Base-by-base conservation (phyloP, 2,113 vertebrate species). In the Passerina amoena region DNA sequence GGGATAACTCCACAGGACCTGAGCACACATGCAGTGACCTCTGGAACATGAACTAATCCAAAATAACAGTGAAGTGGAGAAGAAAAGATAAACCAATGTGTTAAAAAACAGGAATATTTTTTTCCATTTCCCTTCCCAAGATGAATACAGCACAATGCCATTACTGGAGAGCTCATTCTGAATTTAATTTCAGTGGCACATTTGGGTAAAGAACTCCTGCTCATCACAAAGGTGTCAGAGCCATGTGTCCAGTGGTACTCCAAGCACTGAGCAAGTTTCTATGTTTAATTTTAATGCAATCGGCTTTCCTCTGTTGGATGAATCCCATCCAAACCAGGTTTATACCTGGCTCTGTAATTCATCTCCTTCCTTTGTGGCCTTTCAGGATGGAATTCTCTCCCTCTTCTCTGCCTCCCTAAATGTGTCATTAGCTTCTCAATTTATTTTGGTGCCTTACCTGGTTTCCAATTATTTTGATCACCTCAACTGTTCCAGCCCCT, bases 221-320 rank as follows among this genome's bases (percentile, higher is more conserved):
- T 79, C 30, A 5, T 42, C 4, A 1, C 23, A 33, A 18, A 1
- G 1, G 35, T 45, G 38, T 21, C 63, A 59, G 44, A 15, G 3
- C 31, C 0, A 0, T 45, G 56, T 10, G 17, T 19, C 21, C 77
- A 40, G 37, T 4, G 33, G 4, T 44, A 17, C 5, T 86, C 59
- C 45, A 66, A 81, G 10, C n/a, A 61, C 1, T n/a, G 28, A 61
- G 17, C 12, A 30, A 14, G 21, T 37, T 53, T 65, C 50, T 33
- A 0, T 7, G 5, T 21, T 85, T 88, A n/a, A 25, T 38, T 79
- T 85, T 76, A 44, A 23, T 37, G 27, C 21, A 40, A 4, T 77
- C 22, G 0, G 2, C 40, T 80, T 59, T 28, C n/a, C 50, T 37
- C 42, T 61, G 5, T 17, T 35, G 81, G 57, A 38, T 24, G 47